Evolutionary conservation across 2,797 vertebrate genomes (phyloP), one percentile per base, ranked within the genome.

Genomic region (Manis javanica): DNA sequence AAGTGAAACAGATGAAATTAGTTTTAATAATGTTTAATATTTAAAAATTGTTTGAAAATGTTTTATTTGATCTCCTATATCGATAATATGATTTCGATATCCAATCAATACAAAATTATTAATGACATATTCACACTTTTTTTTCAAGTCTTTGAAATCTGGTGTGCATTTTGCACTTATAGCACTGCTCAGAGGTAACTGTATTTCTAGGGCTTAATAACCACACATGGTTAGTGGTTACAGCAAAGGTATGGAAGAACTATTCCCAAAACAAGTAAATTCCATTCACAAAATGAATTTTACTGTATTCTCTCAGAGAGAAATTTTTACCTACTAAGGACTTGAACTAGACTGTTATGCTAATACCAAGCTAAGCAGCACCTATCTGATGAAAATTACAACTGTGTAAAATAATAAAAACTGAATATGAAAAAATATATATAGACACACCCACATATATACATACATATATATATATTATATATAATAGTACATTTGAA

Each of bases 1-100:
- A 95, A 77, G 29, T 59, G 15, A 87, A 90, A 95, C 37, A 55
- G 49, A 75, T 87, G 6, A 83, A 83, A 63, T 93, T 83, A 31
- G 61, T 71, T 93, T 90, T 79, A 81, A 69, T 82, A 51, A 72
- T 42, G 7, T 71, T 5, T 78, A 93, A 61, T 51, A 69, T 64
- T 75, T 81, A 34, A 49, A 90, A 87, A 71, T 51, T 21, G 29
- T 49, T 75, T 0, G 29, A 55, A 64, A 64, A 46, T 57, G 57
- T 82, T 87, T 57, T 61, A 71, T 66, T 81, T 46, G 90, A 85
- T 59, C 3, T 3, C 74, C 53, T 4, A 68, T 34, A 82, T 34
- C 61, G 7, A 79, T 55, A 75, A 72, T 57, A 53, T 68, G 26
- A 55, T 82, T 71, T 96, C 61, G 87, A 66, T 1, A 93, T 90